Conservation (phyloP, 1,140 invertebrate genomes). For the Armadillidium nasatum region DNA sequence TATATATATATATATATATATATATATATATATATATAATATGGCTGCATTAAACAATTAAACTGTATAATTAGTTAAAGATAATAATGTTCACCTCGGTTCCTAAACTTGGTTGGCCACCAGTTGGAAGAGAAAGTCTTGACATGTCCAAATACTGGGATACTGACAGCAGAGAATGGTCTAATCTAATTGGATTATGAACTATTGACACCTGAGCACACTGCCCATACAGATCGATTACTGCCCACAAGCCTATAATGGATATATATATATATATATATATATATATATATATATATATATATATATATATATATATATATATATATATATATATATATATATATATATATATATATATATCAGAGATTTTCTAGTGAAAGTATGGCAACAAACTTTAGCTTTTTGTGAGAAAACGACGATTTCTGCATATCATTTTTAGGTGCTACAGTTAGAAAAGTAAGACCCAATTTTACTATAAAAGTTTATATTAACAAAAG, state of each 20-base stretch:
- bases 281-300: slow-evolving; percentile 5
- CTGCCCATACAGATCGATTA: slow-evolving; percentile 89
- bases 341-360: background rate
- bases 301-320: slow-evolving; percentile 4
- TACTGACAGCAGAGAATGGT: slow-evolving; percentile 41
- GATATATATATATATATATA: background rate
- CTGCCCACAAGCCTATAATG: slow-evolving; percentile 71
- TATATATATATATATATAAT: too few species aligned
- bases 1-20: too few species aligned
- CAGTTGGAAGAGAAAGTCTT: slow-evolving; percentile 34
- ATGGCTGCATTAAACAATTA: too few species aligned
- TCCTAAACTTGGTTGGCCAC: slow-evolving; percentile 33
- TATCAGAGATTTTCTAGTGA: too few species aligned
- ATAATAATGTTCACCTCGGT: slow-evolving; percentile 15
- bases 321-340: background rate
- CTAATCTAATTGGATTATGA: slow-evolving; percentile 44
- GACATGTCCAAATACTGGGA: slow-evolving; percentile 40
- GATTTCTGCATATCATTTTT: too few species aligned
- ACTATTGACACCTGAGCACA: slow-evolving; percentile 76
- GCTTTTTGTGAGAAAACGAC: too few species aligned
- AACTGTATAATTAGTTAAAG: too few species aligned
- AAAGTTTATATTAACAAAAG: too few species aligned
- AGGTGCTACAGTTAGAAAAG: too few species aligned
- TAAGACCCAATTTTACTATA: too few species aligned
- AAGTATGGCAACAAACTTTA: too few species aligned